Percentiles rank a stretch among this genome's conserved stretches.
These are phyloP conservation scores for Troides helena DNA, from an alignment of 2,888 invertebrate species.

Conservation along the genomic window DNA sequence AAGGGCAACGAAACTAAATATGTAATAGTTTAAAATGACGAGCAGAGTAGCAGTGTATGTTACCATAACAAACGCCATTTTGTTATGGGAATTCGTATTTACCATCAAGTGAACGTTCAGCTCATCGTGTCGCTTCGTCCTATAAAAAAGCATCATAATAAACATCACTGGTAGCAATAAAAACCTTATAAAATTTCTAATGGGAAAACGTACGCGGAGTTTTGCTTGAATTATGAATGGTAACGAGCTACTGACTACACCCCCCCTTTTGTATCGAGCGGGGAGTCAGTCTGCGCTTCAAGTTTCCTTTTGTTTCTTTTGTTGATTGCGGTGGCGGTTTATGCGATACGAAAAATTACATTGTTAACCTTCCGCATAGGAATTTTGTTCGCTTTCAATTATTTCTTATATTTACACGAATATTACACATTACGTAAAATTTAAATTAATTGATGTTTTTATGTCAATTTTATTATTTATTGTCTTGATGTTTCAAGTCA, in stretches of 20 bases:
- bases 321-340: conserved; percentile 62
- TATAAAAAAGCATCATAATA: not conserved
- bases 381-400: conserved; percentile 24
- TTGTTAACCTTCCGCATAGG: conserved; percentile 51
- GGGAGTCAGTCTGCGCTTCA: conserved; percentile 45
- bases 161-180: conserved; percentile 54
- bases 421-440: not conserved
- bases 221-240: conserved; percentile 78
- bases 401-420: conserved; percentile 5
- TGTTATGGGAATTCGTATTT: not conserved
- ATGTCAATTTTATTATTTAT: no score
- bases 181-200: conserved; percentile 79
- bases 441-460: no score
- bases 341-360: conserved; percentile 62
- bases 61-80: not conserved
- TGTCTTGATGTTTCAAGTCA: no score
- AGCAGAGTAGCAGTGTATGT: not conserved
- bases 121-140: no score
- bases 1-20: no score
- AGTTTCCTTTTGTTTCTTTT: conserved; percentile 73
- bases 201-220: conserved; percentile 78
- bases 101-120: no score
- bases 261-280: conserved; percentile 46
- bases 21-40: no score
- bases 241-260: conserved; percentile 59